These are phyloP conservation scores for Cephalopachus bancanus DNA, from an alignment of 2,797 vertebrate genomes.

Conservation along the genomic window DNA sequence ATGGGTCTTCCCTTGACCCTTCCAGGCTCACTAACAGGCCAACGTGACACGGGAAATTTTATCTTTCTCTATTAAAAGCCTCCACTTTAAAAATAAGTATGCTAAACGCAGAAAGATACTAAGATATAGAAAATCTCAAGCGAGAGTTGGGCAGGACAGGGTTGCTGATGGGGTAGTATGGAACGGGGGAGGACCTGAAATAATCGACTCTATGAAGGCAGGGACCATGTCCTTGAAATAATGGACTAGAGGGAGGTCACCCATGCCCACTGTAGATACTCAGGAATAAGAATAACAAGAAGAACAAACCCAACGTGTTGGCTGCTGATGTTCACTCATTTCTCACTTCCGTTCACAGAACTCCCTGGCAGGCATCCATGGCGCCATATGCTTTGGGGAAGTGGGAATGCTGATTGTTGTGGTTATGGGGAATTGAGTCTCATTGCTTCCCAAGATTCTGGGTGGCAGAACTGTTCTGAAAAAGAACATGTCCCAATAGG, in stretches of 20 bases:
- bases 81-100: background rate
- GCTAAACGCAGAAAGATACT: background rate
- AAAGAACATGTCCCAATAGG: conserved; percentile 59
- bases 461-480: conserved; percentile 64
- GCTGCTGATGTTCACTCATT: conserved; percentile 74
- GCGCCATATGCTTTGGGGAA: conserved; percentile 72
- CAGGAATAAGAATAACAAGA: conserved; percentile 47
- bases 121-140: conserved; percentile 19
- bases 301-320: conserved; percentile 41
- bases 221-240: background rate
- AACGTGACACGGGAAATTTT: background rate
- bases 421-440: conserved; percentile 75
- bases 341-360: conserved; percentile 16
- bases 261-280: background rate
- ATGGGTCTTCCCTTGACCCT: background rate
- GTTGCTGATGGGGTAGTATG: background rate
- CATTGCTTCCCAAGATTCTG: conserved; percentile 75
- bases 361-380: conserved; percentile 60
- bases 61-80: background rate
- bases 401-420: conserved; percentile 74
- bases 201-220: background rate
- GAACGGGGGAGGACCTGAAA: background rate
- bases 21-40: background rate
- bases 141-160: background rate
- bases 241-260: background rate